Evolutionary conservation across 2,888 invertebrate genomes (phyloP), one percentile per base, ranked within the genome.

Genomic region (Drosophila conformis): DNA sequence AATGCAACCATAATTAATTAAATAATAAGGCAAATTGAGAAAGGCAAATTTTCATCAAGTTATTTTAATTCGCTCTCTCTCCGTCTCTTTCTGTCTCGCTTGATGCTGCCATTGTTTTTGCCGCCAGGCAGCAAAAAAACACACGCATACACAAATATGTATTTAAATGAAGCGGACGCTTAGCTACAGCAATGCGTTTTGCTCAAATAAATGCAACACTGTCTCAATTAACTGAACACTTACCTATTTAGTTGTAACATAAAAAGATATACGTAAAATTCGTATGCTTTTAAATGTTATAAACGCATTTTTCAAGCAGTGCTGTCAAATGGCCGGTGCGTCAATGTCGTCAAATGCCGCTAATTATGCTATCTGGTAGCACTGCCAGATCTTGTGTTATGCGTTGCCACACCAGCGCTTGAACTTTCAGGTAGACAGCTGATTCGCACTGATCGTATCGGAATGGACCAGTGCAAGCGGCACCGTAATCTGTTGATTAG

Each of bases 91-190:
- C 42, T 13, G 21, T 33, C 63, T 53, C 40, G 48, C 15, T 42
- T 21, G 53, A 51, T n/a, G 53, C 56, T 66, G n/a, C n/a, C n/a
- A n/a, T n/a, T n/a, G 64, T 71, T 75, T 86, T 73, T 87, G 85
- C 87, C 77, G 87, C 87, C 63, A 74, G 69, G 38, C 46, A 46
- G 42, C 21, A 7, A 46, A n/a, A 21, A 42, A 46, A 42, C 3
- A 49, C 29, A 60, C 36, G 35, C 25, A 59, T 3, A 51, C 11
- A 48, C 15, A 11, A 27, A 51, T 25, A 29, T 38, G 46, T 31
- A 36, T 33, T 40, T 52, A 53, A 7, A 38, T 54, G 35, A 49
- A 15, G 13, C 18, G 35, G 18, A 27, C 25, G 51, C 10, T 11
- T 8, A 27, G 27, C 33, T 13, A 25, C 11, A 25, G 35, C 6